These are phyloP conservation scores for Agrotis puta DNA, from an alignment of 2,888 invertebrate genomes.

Conservation along the genomic window DNA sequence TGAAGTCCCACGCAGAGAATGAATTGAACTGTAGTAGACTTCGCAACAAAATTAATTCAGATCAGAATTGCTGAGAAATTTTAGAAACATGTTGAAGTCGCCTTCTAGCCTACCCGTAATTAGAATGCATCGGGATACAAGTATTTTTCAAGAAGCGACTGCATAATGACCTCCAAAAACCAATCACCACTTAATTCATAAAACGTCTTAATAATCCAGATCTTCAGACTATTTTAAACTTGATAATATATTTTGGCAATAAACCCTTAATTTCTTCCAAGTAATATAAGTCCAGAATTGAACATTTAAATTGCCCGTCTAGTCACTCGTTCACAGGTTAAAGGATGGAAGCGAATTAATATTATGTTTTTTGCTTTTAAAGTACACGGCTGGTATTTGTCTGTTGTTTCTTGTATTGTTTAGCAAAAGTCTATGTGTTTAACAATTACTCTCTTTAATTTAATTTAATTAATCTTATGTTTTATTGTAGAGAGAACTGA, in stretches of 20 bases:
- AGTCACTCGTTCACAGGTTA: constrained; percentile 6
- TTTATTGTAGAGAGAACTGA: neutral
- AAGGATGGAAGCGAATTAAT: constrained; percentile 37
- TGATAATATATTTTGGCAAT: neutral
- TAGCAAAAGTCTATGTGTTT: no score
- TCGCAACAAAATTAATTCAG: no score
- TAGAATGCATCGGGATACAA: no score
- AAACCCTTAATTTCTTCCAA: neutral
- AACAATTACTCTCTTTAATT: no score
- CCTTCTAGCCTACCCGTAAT: neutral
- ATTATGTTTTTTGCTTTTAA: constrained; percentile 30
- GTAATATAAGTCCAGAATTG: neutral
- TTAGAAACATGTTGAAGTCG: neutral
- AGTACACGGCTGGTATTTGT: constrained; percentile 9
- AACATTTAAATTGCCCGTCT: constrained; percentile 14
- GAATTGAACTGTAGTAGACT: no score
- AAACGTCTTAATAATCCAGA: neutral
- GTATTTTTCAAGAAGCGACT: neutral
- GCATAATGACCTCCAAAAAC: neutral
- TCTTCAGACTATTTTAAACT: no score
- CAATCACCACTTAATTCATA: neutral
- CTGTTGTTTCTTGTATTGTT: constrained; percentile 18
- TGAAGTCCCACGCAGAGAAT: no score
- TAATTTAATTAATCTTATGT: neutral
- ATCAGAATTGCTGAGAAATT: neutral